Evolutionary conservation across 2,113 vertebrate genomes (phyloP).

Genomic region (Falcunculus frontatus): DNA sequence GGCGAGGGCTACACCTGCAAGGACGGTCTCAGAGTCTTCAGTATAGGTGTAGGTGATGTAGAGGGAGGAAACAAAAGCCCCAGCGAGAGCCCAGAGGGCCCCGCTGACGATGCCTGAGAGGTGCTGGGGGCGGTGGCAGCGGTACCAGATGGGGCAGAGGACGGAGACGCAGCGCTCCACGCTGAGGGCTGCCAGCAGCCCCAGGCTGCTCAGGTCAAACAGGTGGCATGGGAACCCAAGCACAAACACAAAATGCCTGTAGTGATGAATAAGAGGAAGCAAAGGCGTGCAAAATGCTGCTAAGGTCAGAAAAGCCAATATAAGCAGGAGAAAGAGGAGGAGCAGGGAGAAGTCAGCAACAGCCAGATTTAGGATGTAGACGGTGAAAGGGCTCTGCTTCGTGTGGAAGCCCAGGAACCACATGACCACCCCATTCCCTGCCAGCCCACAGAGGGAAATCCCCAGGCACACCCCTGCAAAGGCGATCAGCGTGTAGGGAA

Average conservation of each 20-base stretch:
- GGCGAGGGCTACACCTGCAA: accelerated
- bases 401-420: slow-evolving; percentile 54
- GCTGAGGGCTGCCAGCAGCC: neutral
- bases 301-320: neutral
- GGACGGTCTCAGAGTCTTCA: neutral
- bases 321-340: neutral
- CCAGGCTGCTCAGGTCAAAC: neutral
- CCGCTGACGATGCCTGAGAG: neutral
- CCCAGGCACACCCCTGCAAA: neutral
- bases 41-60: accelerated
- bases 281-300: neutral
- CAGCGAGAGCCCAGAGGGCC: neutral
- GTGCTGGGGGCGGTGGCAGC: neutral
- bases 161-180: neutral
- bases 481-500: neutral
- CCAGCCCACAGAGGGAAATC: slow-evolving; percentile 12
- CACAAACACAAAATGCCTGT: neutral
- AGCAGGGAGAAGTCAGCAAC: slow-evolving; percentile 44
- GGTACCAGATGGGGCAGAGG: neutral
- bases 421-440: slow-evolving; percentile 53
- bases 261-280: no score
- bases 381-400: slow-evolving; percentile 29
- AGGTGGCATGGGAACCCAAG: neutral
- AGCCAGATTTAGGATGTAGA: slow-evolving; percentile 54
- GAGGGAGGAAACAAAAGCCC: neutral